Conservation (phyloP, 2,888 invertebrate species). For the Agonopterix arenella region DNA sequence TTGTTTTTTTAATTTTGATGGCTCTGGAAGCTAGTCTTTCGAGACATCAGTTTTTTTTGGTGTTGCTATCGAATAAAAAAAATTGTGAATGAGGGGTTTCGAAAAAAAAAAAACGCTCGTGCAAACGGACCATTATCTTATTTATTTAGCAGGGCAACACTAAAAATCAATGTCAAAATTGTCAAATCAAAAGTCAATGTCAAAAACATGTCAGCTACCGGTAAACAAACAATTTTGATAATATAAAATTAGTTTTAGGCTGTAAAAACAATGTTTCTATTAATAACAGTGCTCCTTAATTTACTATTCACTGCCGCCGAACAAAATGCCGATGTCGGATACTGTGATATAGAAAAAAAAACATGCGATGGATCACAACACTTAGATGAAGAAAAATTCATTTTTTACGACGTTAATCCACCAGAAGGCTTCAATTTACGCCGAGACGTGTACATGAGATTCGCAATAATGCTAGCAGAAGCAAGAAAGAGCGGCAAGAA, state of each 20-base stretch:
- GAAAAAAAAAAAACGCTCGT: too few relatives aligned
- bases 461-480: conserved; percentile 88
- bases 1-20: too few relatives aligned
- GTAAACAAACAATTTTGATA: too few relatives aligned
- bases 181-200: too few relatives aligned
- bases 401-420: conserved; percentile 96
- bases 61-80: too few relatives aligned
- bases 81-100: too few relatives aligned
- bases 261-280: neutral
- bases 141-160: too few relatives aligned
- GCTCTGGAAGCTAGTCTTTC: too few relatives aligned
- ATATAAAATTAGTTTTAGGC: neutral
- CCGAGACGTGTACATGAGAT: conserved; percentile 95
- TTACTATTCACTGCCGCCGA: conserved; percentile 17
- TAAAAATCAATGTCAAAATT: too few relatives aligned
- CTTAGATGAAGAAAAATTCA: conserved; percentile 70
- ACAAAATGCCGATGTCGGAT: conserved; percentile 14
- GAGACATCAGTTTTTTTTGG: too few relatives aligned
- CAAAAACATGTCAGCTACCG: too few relatives aligned
- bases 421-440: conserved; percentile 98
- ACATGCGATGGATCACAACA: conserved; percentile 13
- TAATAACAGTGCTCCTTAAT: conserved; percentile 11
- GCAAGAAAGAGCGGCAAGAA: conserved; percentile 72
- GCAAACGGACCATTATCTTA: too few relatives aligned
- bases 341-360: conserved; percentile 23